phyloP scores from a whole-genome alignment of 2,113 vertebrate species.

The Bucco capensis region DNA sequence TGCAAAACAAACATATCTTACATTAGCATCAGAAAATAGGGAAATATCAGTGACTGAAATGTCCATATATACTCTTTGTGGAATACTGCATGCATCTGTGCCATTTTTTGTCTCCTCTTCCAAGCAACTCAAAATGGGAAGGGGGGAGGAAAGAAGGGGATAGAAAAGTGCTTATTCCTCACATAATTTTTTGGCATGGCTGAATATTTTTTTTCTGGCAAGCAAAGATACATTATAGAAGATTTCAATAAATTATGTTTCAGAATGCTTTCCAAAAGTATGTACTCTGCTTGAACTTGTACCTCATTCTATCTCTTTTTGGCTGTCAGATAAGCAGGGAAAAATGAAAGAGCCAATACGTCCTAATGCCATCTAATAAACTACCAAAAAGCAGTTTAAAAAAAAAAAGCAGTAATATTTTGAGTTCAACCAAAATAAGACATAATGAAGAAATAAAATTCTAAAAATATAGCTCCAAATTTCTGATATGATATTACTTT shows the following conservation, averaged over 20 bases:
- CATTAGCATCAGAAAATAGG: constrained; percentile 81
- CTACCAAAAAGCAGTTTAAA: neutral
- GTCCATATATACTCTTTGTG: constrained; percentile 75
- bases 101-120: constrained; percentile 50
- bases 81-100: constrained; percentile 73
- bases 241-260: constrained; percentile 61
- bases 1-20: constrained; percentile 78
- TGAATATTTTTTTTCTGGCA: constrained; percentile 68
- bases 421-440: constrained; percentile 25
- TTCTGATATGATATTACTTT: neutral
- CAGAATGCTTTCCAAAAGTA: constrained; percentile 62
- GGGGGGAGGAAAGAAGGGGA: constrained; percentile 29
- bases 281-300: neutral
- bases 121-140: constrained; percentile 60
- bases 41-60: constrained; percentile 73
- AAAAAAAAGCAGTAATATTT: neutral
- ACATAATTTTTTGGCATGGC: constrained; percentile 62
- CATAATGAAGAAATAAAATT: neutral
- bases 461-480: neutral
- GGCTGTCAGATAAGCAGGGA: constrained; percentile 27
- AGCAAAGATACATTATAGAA: constrained; percentile 66
- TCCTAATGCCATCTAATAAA: constrained; percentile 49
- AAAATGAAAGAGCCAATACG: constrained; percentile 28
- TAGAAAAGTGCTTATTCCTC: constrained; percentile 53
- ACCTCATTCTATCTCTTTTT: constrained; percentile 33